Base-by-base conservation (phyloP, 2,113 vertebrate genomes). In the Paracyprichromis sp. region DNA sequence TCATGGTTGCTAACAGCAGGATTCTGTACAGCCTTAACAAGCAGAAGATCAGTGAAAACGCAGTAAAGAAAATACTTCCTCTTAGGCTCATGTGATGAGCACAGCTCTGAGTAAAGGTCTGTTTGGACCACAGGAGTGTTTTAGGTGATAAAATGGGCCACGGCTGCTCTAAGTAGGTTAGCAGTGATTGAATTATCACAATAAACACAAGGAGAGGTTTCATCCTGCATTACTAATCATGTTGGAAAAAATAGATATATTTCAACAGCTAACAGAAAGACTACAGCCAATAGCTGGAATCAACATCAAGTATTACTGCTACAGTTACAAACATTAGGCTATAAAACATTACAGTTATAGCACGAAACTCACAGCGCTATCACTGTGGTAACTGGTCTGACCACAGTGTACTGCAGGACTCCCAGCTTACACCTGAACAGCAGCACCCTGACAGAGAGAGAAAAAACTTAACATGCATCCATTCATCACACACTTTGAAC, bases 381-480 rank as follows among this genome's bases (percentile, higher is more conserved):
- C 86, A 99, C 97, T 14, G 98, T 99, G 88, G 98, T 99, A 88
- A 99, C 97, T 3, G 98, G 98, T 92, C 98, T 96, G 90, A 99
- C 97, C 57, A 98, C 98, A 1, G 98, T 99, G 93, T 99, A 99
- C 94, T 99, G 98, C 80, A 99, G 89, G 78, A 99, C 98, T 63
- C 98, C 98, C 89, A 99, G 96, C 87, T 99, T 99, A 92, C 98
- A 99, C 89, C 98, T 96, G 91, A 98, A 97, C 29, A 99, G 94
- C 88, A 99, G 95, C 82, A 99, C 98, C 95, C 98, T 99, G 96
- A 47, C 1, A 38, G 84, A 85, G n/a, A 83, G 43, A 69, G 83
- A 92, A 1, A 31, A 6, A 47, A 2, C 9, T 80, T 29, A 29
- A 53, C 26, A 56, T 34, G 4, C 11, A 54, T 34, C 5, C 29